These are phyloP conservation scores for Mya arenaria DNA, from an alignment of 1,140 invertebrate genomes.

Conservation along the genomic window DNA sequence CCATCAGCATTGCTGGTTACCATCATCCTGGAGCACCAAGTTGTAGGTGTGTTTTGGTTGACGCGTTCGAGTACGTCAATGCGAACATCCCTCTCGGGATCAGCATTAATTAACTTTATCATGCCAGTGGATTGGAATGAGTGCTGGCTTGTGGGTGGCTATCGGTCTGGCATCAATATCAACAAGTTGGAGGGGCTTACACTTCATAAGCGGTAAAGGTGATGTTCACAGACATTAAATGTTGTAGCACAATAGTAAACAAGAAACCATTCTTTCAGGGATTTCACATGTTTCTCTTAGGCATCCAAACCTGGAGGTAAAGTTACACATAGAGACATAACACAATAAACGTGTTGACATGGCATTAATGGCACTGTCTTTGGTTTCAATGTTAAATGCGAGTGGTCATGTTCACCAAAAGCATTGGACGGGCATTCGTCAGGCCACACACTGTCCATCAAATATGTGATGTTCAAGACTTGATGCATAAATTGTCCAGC, in stretches of 20 bases:
- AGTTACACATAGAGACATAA: too few relatives aligned
- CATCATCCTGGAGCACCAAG: slow-evolving; percentile 43
- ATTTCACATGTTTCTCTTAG: slow-evolving; percentile 38
- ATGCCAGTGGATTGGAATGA: slow-evolving; percentile 52
- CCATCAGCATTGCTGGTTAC: slow-evolving; percentile 38
- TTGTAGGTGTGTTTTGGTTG: neutral
- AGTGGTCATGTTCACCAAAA: too few relatives aligned
- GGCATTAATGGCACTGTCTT: too few relatives aligned
- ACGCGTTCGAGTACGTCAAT: neutral
- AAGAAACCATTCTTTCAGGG: slow-evolving; percentile 46
- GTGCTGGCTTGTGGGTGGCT: slow-evolving; percentile 49
- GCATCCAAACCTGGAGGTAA: slow-evolving; percentile 21
- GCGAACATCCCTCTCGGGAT: neutral
- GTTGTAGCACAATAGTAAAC: slow-evolving; percentile 47
- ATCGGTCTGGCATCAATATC: slow-evolving; percentile 52
- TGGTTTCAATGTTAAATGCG: too few relatives aligned
- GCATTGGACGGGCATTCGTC: too few relatives aligned
- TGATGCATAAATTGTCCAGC: too few relatives aligned
- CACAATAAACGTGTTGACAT: too few relatives aligned
- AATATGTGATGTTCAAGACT: too few relatives aligned
- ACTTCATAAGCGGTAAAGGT: slow-evolving; percentile 51
- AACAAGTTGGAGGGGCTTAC: slow-evolving; percentile 48
- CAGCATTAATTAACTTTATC: slow-evolving; percentile 53
- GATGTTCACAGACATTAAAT: slow-evolving; percentile 57
- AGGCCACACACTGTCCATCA: too few relatives aligned